phyloP scores from a whole-genome alignment of 2,113 vertebrate species.

The Cisticola juncidis region DNA sequence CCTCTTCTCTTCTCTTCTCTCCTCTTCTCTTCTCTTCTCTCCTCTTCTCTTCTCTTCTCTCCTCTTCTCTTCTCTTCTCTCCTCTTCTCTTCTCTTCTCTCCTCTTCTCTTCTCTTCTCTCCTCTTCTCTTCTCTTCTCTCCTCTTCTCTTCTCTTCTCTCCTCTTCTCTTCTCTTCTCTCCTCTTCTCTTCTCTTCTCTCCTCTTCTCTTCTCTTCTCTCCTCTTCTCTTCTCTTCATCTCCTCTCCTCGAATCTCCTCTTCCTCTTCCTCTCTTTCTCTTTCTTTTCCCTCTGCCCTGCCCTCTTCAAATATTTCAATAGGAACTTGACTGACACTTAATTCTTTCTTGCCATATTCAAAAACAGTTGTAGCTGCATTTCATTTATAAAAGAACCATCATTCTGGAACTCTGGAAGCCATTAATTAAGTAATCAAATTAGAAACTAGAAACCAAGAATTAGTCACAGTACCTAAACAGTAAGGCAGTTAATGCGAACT shows the following conservation, averaged over 20 bases:
- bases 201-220: no score
- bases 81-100: no score
- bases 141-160: no score
- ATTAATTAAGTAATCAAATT: slow-evolving; percentile 21
- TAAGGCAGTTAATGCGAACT: neutral
- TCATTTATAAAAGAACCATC: neutral
- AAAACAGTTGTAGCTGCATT: neutral
- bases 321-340: neutral
- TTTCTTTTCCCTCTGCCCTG: no score
- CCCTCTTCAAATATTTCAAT: no score
- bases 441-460: slow-evolving; percentile 17
- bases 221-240: no score
- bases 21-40: neutral
- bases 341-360: neutral
- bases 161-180: neutral
- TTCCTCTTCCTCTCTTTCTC: no score
- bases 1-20: neutral
- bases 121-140: no score
- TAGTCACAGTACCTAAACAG: neutral
- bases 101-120: neutral
- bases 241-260: no score
- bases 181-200: no score
- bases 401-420: neutral
- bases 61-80: no score
- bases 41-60: no score